phyloP scores from a whole-genome alignment of 2,888 invertebrate species.

The Xestia xanthographa region DNA sequence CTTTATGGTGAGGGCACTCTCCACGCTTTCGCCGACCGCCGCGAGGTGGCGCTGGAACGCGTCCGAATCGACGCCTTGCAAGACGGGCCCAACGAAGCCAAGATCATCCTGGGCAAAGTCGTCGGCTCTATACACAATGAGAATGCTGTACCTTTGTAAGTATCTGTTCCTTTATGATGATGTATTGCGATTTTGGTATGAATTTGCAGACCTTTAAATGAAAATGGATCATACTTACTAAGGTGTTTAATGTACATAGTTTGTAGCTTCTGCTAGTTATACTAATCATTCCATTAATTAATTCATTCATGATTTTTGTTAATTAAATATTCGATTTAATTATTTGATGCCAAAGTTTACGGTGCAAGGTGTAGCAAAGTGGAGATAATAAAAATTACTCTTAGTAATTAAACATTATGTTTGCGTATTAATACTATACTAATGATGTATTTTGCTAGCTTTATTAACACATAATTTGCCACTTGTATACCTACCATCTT shows the following conservation, averaged over 20 bases:
- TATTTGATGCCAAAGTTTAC: background rate
- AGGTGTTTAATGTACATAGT: constrained; percentile 17
- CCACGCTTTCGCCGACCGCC: constrained; percentile 73
- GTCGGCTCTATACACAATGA: constrained; percentile 95
- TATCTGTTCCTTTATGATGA: constrained; percentile 62
- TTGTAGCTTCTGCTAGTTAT: background rate
- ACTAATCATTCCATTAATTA: background rate
- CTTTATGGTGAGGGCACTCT: constrained; percentile 89
- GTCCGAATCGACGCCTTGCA: constrained; percentile 88
- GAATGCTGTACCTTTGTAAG: constrained; percentile 95
- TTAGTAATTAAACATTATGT: background rate
- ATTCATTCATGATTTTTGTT: background rate
- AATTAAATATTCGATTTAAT: background rate
- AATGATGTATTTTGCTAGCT: background rate
- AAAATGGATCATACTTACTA: background rate
- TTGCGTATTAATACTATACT: background rate
- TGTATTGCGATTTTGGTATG: background rate
- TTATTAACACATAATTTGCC: background rate
- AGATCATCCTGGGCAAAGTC: constrained; percentile 94
- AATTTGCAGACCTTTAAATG: background rate
- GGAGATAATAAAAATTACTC: background rate
- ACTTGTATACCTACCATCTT: background rate
- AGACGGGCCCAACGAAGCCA: constrained; percentile 92
- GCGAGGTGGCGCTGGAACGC: constrained; percentile 77
- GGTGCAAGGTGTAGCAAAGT: background rate